phyloP scores from a whole-genome alignment of 2,113 vertebrate genomes.

The Etheostoma spectabile region DNA sequence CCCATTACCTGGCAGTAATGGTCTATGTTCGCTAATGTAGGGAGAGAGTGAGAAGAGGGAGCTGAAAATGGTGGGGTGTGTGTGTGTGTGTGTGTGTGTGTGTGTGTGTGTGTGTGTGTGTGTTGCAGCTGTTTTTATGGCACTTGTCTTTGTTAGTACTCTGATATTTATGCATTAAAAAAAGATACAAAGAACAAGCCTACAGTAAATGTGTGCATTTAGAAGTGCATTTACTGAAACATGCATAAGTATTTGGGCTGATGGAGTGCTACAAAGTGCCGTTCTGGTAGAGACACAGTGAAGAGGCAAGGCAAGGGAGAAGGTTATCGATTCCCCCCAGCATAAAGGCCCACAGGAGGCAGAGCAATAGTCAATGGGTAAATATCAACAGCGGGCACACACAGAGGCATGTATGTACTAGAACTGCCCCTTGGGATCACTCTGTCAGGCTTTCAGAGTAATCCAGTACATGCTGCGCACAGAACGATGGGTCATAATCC shows the following conservation, averaged over 20 bases:
- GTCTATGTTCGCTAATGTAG: constrained; percentile 77
- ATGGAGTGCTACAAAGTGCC: constrained; percentile 25
- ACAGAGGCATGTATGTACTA: constrained; percentile 38
- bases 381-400: constrained; percentile 50
- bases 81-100: constrained; percentile 38
- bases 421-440: constrained; percentile 43
- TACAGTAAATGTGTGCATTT: constrained; percentile 3
- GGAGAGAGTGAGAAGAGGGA: constrained; percentile 53
- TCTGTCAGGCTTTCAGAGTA: constrained; percentile 48
- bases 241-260: constrained; percentile 30
- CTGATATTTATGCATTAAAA: constrained; percentile 9
- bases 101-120: not conserved
- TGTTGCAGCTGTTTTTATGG: constrained; percentile 19
- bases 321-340: constrained; percentile 71
- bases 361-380: constrained; percentile 65
- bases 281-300: constrained; percentile 32
- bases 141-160: not conserved
- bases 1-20: constrained; percentile 83
- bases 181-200: not conserved
- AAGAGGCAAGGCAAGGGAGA: constrained; percentile 38
- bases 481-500: constrained; percentile 46
- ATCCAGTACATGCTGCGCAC: constrained; percentile 40
- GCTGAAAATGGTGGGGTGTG: too few species aligned
- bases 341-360: constrained; percentile 59
- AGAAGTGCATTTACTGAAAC: constrained; percentile 18